These are phyloP conservation scores for Ericerus pela DNA, from an alignment of 1,140 invertebrate species.

Conservation along the genomic window DNA sequence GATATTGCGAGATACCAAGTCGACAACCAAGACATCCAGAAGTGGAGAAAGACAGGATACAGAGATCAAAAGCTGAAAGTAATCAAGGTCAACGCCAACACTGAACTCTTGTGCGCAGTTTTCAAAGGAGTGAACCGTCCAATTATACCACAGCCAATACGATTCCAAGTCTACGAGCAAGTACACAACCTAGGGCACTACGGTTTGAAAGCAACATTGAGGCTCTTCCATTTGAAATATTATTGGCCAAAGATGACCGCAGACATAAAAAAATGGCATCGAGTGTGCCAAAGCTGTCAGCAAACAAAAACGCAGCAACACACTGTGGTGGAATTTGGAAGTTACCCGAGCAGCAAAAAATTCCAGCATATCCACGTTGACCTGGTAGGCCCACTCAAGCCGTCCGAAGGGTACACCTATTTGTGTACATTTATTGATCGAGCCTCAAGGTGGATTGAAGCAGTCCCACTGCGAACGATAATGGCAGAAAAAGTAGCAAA, in stretches of 20 bases:
- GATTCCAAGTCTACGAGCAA: background rate
- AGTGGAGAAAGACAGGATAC: background rate
- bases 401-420: constrained; percentile 21
- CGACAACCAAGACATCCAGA: background rate
- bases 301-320: background rate
- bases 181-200: constrained; percentile 24
- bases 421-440: constrained; percentile 27
- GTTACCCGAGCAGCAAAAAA: background rate
- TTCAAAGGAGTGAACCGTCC: background rate
- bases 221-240: background rate
- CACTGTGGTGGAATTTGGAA: background rate
- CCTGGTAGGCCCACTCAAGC: constrained; percentile 29
- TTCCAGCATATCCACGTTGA: constrained; percentile 32
- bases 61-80: background rate
- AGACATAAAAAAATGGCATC: background rate
- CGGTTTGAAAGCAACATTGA: constrained; percentile 13
- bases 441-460: constrained; percentile 29
- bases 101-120: background rate
- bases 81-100: background rate
- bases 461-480: constrained; percentile 21
- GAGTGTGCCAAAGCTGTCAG: background rate
- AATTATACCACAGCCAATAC: background rate
- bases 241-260: constrained; percentile 6
- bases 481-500: constrained; percentile 26
- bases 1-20: background rate